Percentiles rank a stretch among this genome's conserved stretches.
phyloP scores from a whole-genome alignment of 2,113 vertebrate genomes.

The Syngnathus scovelli region DNA sequence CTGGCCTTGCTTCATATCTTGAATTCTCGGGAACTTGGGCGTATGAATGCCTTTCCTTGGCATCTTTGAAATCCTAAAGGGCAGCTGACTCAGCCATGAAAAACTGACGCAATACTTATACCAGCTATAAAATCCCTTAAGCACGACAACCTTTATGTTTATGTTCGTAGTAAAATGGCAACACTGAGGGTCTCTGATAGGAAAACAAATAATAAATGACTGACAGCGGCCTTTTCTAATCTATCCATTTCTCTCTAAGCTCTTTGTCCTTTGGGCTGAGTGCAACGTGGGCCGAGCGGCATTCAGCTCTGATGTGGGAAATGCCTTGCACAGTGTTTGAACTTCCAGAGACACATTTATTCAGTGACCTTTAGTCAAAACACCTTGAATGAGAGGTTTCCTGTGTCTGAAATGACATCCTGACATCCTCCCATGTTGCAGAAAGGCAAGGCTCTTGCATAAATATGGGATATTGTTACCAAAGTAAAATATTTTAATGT shows the following conservation, averaged over 20 bases:
- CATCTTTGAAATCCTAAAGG: constrained; percentile 62
- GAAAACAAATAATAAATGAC: constrained; percentile 68
- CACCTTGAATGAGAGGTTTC: constrained; percentile 36
- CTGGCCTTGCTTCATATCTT: constrained; percentile 17
- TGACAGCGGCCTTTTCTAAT: constrained; percentile 61
- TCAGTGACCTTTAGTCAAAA: constrained; percentile 54
- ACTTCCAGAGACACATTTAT: constrained; percentile 43
- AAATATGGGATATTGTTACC: constrained; percentile 12
- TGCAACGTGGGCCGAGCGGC: constrained; percentile 23
- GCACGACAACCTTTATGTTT: constrained; percentile 62
- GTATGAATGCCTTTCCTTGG: constrained; percentile 32
- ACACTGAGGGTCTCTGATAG: constrained; percentile 53
- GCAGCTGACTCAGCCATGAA: constrained; percentile 58
- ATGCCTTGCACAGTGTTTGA: constrained; percentile 33
- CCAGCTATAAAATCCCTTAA: constrained; percentile 57
- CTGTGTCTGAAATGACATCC: constrained; percentile 31
- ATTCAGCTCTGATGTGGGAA: constrained; percentile 37
- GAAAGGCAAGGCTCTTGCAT: constrained; percentile 31
- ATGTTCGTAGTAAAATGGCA: constrained; percentile 44
- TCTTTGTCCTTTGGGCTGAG: constrained; percentile 59
- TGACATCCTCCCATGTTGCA: constrained; percentile 19
- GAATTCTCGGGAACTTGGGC: constrained; percentile 45
- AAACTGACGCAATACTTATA: constrained; percentile 64
- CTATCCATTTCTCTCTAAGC: constrained; percentile 55
- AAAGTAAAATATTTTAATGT: constrained; percentile 1